Conservation (phyloP, 2,888 invertebrate species). For the Petrolisthes cinctipes region DNA sequence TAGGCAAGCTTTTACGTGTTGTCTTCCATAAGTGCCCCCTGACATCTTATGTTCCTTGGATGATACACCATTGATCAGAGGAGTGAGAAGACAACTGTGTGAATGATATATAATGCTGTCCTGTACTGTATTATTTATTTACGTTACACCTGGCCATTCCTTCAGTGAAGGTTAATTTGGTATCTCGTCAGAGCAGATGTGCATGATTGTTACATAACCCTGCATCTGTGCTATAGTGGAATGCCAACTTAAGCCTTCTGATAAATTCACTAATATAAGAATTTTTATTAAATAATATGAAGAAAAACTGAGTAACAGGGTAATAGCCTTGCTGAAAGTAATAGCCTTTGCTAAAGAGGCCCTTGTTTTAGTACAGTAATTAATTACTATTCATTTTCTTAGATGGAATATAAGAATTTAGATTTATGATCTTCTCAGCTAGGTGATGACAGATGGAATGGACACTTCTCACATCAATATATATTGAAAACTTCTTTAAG, state of each 20-base stretch:
- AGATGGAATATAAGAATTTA: constrained; percentile 34
- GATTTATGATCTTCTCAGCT: constrained; percentile 45
- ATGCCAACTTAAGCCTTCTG: constrained; percentile 50
- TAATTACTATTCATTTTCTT: constrained; percentile 23
- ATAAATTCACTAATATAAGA: constrained; percentile 31
- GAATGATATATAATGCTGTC: background rate
- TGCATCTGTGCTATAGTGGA: constrained; percentile 56
- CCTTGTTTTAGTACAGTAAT: background rate
- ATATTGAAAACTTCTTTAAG: background rate
- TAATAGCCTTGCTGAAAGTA: constrained; percentile 29
- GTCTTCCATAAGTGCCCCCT: constrained; percentile 62
- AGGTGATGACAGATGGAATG: constrained; percentile 54
- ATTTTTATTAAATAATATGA: constrained; percentile 43
- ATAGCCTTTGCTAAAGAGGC: constrained; percentile 31
- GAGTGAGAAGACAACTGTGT: constrained; percentile 34
- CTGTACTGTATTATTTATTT: background rate
- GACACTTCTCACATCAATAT: constrained; percentile 41
- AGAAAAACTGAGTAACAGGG: constrained; percentile 45
- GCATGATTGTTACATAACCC: constrained; percentile 57
- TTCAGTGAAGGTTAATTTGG: constrained; percentile 26
- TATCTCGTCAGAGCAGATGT: constrained; percentile 48
- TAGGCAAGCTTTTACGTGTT: constrained; percentile 60
- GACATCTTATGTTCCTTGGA: constrained; percentile 54
- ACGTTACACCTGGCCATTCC: constrained; percentile 12
- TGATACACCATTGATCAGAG: constrained; percentile 37